Evolutionary conservation across 2,113 vertebrate genomes (phyloP), one percentile per base, ranked within the genome.

Genomic region (Corythaixoides concolor): DNA sequence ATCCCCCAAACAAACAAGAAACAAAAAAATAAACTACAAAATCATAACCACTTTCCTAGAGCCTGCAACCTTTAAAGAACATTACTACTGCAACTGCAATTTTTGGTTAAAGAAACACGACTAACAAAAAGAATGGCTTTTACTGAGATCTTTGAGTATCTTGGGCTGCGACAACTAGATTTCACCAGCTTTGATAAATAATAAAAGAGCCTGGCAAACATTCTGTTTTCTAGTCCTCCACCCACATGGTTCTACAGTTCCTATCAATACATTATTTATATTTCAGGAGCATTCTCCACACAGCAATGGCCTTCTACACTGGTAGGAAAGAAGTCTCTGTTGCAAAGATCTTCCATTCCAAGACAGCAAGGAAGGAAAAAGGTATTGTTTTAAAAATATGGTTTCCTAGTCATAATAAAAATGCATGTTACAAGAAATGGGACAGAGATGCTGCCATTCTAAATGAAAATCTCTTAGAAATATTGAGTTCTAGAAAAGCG

Each of bases 251-350:
- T 97, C 95, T 96, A 96, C 95, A 89, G 92, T 97, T 97, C 96
- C 91, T 96, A 63, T 58, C 12, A 0, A 89, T 97, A 66, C 87
- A 97, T 97, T 97, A 97, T 97, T 97, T 96, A 97, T 97, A 85
- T 85, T 90, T 88, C 84, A 96, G 76, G 67, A 33, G 45, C 76
- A 85, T 75, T 74, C 78, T 78, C n/a, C 37, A 77, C 9, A 0
- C 6, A 4, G 41, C 85, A 74, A 75, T 69, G 3, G 24, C 33
- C 22, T 62, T 88, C 84, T 50, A 24, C 28, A 79, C n/a, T 18
- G 13, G 59, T 12, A 74, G 50, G 18, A 68, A 86, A 91, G 66
- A 78, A 85, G 81, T 18, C 35, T 62, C 56, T 58, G 30, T 52
- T 64, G 89, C 37, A 41, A 72, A 60, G 85, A 63, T 45, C 50